Percentiles rank a stretch among this genome's conserved stretches.
Evolutionary conservation across 2,113 vertebrate species (phyloP).

Genomic region (crab-eating macaque (Macaca fascicularis)): DNA sequence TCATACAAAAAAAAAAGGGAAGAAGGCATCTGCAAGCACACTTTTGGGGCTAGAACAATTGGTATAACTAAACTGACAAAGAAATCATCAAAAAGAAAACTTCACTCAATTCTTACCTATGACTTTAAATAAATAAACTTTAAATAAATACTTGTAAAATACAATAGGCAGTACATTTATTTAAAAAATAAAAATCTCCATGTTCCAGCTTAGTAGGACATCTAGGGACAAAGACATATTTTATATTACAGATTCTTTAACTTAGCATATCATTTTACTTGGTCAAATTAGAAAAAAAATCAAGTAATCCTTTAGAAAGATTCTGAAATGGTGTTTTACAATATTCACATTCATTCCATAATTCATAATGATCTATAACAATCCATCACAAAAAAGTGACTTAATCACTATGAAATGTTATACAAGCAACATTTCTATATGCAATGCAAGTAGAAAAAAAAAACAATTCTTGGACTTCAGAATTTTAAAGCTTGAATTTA

Average conservation of each 20-base stretch:
- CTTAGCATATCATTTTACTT: neutral
- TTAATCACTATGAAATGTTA: neutral
- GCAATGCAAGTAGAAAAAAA: neutral
- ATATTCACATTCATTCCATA: neutral
- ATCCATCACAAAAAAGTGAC: neutral
- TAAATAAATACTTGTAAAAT: neutral
- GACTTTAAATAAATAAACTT: neutral
- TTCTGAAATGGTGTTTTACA: neutral
- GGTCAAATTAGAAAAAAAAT: neutral
- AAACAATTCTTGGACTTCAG: neutral
- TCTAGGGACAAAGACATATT: neutral
- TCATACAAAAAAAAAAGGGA: neutral
- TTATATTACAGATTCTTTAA: neutral
- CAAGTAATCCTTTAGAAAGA: neutral
- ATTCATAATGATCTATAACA: neutral
- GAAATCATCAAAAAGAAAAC: neutral
- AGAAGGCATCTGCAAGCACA: accelerated
- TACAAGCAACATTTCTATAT: neutral
- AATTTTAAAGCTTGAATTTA: neutral
- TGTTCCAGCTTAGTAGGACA: neutral
- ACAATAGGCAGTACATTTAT: neutral
- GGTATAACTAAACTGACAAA: neutral
- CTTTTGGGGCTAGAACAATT: neutral
- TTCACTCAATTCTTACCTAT: neutral
- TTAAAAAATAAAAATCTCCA: neutral